Evolutionary conservation across 2,888 invertebrate species (phyloP), one percentile per base, ranked within the genome.

Genomic region (Carterocephalus palaemon): DNA sequence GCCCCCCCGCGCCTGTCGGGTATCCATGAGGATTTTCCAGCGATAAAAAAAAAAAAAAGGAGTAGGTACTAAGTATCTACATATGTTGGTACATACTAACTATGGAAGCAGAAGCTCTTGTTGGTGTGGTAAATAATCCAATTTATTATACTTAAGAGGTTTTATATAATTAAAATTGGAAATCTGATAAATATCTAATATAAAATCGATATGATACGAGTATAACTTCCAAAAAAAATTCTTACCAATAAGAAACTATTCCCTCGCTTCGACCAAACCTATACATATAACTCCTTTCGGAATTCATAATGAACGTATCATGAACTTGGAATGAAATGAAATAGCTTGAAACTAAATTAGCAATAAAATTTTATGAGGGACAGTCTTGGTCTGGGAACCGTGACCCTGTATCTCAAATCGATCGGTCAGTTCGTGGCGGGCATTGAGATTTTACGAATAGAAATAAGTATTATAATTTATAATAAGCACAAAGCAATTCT

Each of bases 331-430:
- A 43, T 16, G 28, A 9, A 26, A n/a, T n/a, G n/a, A n/a, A 40
- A 36, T 20, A 22, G 9, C 23, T 41, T 12, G 20, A 8, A 31
- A 24, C 16, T 29, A 62, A 67, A 69, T 71, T 65, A 65, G 55
- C 59, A 68, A 70, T 75, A 71, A 72, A 72, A 64, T 60, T 70
- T 74, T 70, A 75, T 49, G 62, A 57, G 46, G 62, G 59, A 42
- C 60, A 62, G 54, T 40, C 42, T 24, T 31, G 36, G 37, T 37
- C 37, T 37, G 45, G 19, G 61, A 64, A 63, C 64, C 64, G 50
- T 67, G 68, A 69, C 70, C 68, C 62, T 55, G 49, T 74, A 73
- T 72, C 70, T 65, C 64, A 69, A 70, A 75, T 73, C 70, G 70
- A 74, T 76, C 72, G 65, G 54, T 56, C 47, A 49, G 56, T 51